phyloP scores from a whole-genome alignment of 2,888 invertebrate species.

The Drosophila paranaensis region DNA sequence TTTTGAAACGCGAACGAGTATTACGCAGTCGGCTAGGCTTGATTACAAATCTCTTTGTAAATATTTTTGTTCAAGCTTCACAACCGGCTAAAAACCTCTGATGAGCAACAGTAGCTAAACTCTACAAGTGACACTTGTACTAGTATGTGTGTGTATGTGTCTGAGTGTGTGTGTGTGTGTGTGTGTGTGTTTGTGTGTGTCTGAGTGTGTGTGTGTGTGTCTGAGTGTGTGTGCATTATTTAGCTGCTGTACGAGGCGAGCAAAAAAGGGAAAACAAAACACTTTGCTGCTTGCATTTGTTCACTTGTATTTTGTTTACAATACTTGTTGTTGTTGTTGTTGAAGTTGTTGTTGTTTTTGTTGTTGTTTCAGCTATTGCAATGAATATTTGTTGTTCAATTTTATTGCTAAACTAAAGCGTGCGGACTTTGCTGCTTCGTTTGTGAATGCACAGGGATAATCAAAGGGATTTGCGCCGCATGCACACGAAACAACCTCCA shows the following conservation, averaged over 20 bases:
- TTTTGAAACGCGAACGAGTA: not conserved
- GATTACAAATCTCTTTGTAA: not conserved
- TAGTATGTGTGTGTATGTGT: slow-evolving; percentile 14
- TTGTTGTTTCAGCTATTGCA: slow-evolving; percentile 35
- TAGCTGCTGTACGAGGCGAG: slow-evolving; percentile 35
- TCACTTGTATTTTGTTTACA: slow-evolving; percentile 24
- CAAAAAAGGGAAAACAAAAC: slow-evolving; percentile 14
- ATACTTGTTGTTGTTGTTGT: slow-evolving; percentile 12
- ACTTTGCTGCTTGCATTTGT: slow-evolving; percentile 26
- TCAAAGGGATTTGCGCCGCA: slow-evolving; percentile 64
- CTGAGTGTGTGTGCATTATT: slow-evolving; percentile 47
- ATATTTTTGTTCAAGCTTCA: not conserved
- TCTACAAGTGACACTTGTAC: slow-evolving; percentile 21
- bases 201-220: slow-evolving; percentile 12
- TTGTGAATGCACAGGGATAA: slow-evolving; percentile 63
- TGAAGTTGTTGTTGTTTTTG: slow-evolving; percentile 7
- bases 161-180: slow-evolving; percentile 11
- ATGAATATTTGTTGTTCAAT: slow-evolving; percentile 64
- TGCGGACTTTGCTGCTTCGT: slow-evolving; percentile 53
- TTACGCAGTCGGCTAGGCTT: not conserved
- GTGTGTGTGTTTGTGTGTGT: slow-evolving; percentile 4
- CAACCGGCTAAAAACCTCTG: slow-evolving; percentile 5
- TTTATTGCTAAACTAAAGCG: slow-evolving; percentile 57
- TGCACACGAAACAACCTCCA: slow-evolving; percentile 40
- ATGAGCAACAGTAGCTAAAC: slow-evolving; percentile 11